phyloP scores from a whole-genome alignment of 2,113 vertebrate species.

The Notarius quadriscutis region DNA sequence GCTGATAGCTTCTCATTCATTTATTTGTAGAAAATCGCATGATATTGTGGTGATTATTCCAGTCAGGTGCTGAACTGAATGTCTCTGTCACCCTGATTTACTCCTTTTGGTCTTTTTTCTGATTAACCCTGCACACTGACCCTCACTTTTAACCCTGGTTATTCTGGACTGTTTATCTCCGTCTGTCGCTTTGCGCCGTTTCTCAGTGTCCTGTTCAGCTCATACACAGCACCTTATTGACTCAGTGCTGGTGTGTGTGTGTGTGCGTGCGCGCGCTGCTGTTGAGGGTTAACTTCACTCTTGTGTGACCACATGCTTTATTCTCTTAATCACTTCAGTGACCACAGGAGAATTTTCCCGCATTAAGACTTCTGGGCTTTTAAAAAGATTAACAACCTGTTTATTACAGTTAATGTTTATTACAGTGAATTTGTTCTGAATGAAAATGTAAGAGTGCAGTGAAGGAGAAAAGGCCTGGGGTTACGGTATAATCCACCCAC shows the following conservation, averaged over 20 bases:
- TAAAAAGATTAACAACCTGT: not conserved
- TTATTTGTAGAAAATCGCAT: not conserved
- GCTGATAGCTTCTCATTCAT: not conserved
- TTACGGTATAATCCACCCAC: not conserved
- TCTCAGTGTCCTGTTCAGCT: not conserved
- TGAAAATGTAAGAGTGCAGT: not conserved
- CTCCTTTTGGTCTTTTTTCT: not conserved
- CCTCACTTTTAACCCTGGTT: not conserved
- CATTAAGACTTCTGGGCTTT: not conserved
- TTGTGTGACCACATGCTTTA: not conserved
- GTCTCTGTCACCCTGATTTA: not conserved
- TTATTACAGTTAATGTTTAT: not conserved
- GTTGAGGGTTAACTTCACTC: not conserved
- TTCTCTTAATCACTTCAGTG: not conserved
- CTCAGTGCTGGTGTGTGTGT: not conserved
- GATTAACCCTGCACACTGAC: not conserved
- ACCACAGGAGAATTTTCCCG: not conserved
- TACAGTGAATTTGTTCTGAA: not conserved
- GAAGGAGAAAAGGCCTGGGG: not conserved
- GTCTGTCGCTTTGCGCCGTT: not conserved
- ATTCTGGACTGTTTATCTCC: too few relatives aligned
- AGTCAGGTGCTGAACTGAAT: not conserved
- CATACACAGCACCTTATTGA: not conserved
- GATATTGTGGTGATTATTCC: not conserved
- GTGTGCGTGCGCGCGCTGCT: not conserved